These are phyloP conservation scores for Trypoxylon attenuatum DNA, from an alignment of 2,888 invertebrate species.

Conservation along the genomic window DNA sequence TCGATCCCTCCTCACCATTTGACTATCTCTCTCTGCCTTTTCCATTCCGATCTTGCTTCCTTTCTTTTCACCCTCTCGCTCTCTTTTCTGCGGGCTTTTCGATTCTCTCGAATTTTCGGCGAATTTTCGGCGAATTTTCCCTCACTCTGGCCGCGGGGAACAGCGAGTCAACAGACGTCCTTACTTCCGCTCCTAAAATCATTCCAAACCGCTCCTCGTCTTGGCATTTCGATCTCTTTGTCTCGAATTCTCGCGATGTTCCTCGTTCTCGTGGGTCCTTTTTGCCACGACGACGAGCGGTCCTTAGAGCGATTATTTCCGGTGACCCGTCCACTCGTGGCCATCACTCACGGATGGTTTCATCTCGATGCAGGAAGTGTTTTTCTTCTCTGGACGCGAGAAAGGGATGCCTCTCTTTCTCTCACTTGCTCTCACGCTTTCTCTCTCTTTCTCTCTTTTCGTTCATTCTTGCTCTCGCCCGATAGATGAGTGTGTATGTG, in stretches of 20 bases:
- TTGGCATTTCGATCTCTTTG: neutral
- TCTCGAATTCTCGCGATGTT: neutral
- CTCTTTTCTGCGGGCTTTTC: slow-evolving; percentile 21
- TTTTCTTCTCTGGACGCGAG: slow-evolving; percentile 65
- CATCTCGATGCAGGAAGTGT: slow-evolving; percentile 69
- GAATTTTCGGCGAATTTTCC: slow-evolving; percentile 56
- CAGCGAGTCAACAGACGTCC: slow-evolving; percentile 53
- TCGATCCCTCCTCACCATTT: slow-evolving; percentile 47
- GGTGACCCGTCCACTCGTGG: slow-evolving; percentile 70
- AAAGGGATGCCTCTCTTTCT: slow-evolving; percentile 35
- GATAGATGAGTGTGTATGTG: slow-evolving; percentile 41
- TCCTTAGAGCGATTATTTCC: slow-evolving; percentile 55
- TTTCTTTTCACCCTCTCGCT: neutral
- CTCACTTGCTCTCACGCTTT: neutral
- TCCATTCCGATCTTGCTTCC: slow-evolving; percentile 13
- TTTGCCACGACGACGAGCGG: slow-evolving; percentile 46
- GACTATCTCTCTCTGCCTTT: slow-evolving; percentile 10
- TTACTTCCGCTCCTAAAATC: slow-evolving; percentile 18
- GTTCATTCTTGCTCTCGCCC: slow-evolving; percentile 21
- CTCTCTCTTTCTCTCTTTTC: neutral
- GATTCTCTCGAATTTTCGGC: slow-evolving; percentile 35
- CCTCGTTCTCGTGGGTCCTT: slow-evolving; percentile 11
- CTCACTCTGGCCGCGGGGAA: slow-evolving; percentile 43
- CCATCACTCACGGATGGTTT: slow-evolving; percentile 54
- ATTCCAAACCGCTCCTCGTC: slow-evolving; percentile 42